Evolutionary conservation across 2,797 vertebrate genomes (phyloP), one percentile per base, ranked within the genome.

Genomic region (Ctenosaura bakeri): DNA sequence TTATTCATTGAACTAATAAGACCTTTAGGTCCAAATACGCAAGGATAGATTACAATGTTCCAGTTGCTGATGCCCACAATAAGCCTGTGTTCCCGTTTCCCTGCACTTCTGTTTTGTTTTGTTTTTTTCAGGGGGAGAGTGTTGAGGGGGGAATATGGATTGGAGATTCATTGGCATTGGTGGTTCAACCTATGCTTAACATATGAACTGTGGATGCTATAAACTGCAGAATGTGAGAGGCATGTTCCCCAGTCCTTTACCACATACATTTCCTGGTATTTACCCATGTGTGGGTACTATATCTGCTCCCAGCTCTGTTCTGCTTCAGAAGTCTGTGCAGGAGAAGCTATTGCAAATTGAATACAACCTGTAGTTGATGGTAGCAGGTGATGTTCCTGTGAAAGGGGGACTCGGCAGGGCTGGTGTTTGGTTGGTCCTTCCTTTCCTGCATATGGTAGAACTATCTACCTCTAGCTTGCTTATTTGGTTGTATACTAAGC

Each of bases 1-100:
- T 87, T 95, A 91, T 95, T 96, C 87, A 59, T 88, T 88, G 77
- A 90, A 73, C 89, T 73, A 94, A 90, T 76, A 81, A 86, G 82
- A 71, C 32, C 90, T 88, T 93, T 74, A 56, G 73, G 88, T 88
- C 32, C 78, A 86, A 83, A 81, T 62, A 50, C 69, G 94, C 90
- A 93, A 90, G 38, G 79, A 12, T 0, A 59, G 85, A 73, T 32
- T 77, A 59, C 12, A 35, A 85, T 82, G 77, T 83, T 0, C 78
- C 52, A 94, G 56, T 0, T 35, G 56, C 66, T n/a, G 7, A 71
- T 90, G 54, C 64, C 52, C 83, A 26, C 38, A 78, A 7, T 26
- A 56, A 0, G 80, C 56, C 62, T 77, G 0, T 10, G 1, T 29
- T 1, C n/a, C 71, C 24, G 0, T 16, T 59, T 52, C 52, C 52